Conservation (phyloP, 35 echinoderm and acorn worm genomes). For the Patiria miniata region DNA sequence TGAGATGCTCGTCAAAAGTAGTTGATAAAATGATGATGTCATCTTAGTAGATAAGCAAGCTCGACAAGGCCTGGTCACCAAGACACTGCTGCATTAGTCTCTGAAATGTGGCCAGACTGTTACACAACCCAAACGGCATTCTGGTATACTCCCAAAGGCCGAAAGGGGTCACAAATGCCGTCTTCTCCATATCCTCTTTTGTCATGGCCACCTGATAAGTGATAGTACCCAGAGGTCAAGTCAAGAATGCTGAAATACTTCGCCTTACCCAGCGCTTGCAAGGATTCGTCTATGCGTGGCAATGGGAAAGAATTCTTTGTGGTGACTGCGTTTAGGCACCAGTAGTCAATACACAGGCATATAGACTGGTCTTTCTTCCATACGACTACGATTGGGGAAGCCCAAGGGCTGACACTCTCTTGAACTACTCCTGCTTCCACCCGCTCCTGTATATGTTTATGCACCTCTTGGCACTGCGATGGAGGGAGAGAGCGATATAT, state of each 20-base stretch:
- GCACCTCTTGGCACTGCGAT: constrained; percentile 55
- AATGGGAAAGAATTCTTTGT: constrained; percentile 39
- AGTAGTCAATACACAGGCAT: constrained; percentile 49
- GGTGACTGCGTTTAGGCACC: constrained; percentile 30
- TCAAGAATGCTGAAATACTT: constrained; percentile 50
- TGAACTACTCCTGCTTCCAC: constrained; percentile 36
- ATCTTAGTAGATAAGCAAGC: constrained; percentile 60
- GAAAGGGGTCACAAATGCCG: constrained; percentile 67
- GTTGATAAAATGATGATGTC: constrained; percentile 63
- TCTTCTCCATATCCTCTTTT: constrained; percentile 44
- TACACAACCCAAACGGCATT: constrained; percentile 82
- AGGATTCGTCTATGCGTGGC: constrained; percentile 40
- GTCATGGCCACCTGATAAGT: constrained; percentile 60
- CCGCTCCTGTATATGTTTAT: constrained; percentile 44
- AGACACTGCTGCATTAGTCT: constrained; percentile 50
- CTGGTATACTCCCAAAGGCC: constrained; percentile 50
- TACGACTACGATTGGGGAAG: constrained; percentile 40
- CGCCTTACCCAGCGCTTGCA: constrained; percentile 27
- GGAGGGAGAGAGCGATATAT: constrained; percentile 51
- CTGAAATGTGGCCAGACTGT: constrained; percentile 72
- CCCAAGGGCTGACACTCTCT: background rate
- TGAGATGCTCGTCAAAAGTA: constrained; percentile 47
- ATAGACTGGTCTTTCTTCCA: constrained; percentile 48
- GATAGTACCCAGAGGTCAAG: constrained; percentile 21
- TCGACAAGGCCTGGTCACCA: constrained; percentile 53